Conservation (phyloP, 2,113 vertebrate species). For the Alces alces region DNA sequence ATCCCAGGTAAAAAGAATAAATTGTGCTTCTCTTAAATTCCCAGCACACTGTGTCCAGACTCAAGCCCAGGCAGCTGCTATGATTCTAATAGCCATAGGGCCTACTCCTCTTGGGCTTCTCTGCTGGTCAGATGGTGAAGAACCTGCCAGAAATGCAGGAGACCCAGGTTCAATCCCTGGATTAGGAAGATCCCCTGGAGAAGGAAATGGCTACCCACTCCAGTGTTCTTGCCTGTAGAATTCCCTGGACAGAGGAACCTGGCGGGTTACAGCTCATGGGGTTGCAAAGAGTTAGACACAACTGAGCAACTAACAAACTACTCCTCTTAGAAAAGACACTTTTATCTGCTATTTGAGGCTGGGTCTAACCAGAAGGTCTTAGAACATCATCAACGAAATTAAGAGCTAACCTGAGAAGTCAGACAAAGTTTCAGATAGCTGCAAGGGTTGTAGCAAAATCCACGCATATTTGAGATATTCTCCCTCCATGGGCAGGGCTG, state of each 20-base stretch:
- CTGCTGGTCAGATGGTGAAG: not conserved
- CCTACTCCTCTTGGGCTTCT: not conserved
- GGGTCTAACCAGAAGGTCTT: not conserved
- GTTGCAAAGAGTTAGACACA: not conserved
- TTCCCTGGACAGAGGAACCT: not conserved
- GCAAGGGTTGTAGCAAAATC: not conserved
- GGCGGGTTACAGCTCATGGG: not conserved
- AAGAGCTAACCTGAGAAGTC: not conserved
- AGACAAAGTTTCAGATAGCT: no score
- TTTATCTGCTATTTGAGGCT: not conserved
- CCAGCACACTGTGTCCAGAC: not conserved
- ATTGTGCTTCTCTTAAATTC: not conserved
- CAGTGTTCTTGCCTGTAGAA: not conserved
- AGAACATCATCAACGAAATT: not conserved
- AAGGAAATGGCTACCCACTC: not conserved
- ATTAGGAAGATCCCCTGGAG: not conserved
- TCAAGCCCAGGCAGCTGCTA: not conserved
- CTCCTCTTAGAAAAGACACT: not conserved
- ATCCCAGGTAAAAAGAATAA: not conserved
- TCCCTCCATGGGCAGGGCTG: not conserved
- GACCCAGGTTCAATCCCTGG: not conserved
- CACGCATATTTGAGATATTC: not conserved
- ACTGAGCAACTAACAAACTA: not conserved
- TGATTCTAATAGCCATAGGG: rapidly evolving
- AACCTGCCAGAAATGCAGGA: not conserved